Percentiles rank a stretch among this genome's conserved stretches.
These are phyloP conservation scores for Melanogrammus aeglefinus DNA, from an alignment of 2,797 vertebrate species.

Conservation along the genomic window DNA sequence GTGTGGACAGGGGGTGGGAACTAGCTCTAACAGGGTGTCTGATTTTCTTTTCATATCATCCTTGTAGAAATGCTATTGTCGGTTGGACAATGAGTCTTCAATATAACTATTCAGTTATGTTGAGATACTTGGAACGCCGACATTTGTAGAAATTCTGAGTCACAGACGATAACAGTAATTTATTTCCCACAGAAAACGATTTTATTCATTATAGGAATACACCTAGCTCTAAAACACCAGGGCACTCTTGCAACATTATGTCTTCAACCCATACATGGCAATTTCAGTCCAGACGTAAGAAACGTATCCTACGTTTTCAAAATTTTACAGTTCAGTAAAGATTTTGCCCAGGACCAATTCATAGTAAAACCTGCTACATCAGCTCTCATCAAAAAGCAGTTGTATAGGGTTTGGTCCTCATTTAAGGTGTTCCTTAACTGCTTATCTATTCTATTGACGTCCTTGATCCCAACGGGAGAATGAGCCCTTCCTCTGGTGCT, in stretches of 20 bases:
- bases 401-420: background rate
- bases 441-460: background rate
- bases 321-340: too few species aligned
- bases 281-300: background rate
- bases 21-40: too few species aligned
- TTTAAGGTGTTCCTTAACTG: background rate
- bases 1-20: too few species aligned
- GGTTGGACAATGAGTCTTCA: too few species aligned
- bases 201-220: background rate
- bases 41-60: too few species aligned
- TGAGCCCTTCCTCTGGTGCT: background rate
- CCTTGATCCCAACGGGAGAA: background rate
- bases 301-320: too few species aligned
- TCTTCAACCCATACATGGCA: background rate
- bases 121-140: too few species aligned
- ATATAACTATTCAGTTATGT: too few species aligned
- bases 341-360: background rate
- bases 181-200: background rate
- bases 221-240: background rate
- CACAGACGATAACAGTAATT: background rate
- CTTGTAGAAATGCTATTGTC: too few species aligned
- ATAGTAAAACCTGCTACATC: background rate
- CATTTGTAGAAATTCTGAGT: too few species aligned
- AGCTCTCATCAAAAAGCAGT: background rate
- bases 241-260: background rate